Conservation (phyloP, 2,888 invertebrate species). For the Trilocha varians region DNA sequence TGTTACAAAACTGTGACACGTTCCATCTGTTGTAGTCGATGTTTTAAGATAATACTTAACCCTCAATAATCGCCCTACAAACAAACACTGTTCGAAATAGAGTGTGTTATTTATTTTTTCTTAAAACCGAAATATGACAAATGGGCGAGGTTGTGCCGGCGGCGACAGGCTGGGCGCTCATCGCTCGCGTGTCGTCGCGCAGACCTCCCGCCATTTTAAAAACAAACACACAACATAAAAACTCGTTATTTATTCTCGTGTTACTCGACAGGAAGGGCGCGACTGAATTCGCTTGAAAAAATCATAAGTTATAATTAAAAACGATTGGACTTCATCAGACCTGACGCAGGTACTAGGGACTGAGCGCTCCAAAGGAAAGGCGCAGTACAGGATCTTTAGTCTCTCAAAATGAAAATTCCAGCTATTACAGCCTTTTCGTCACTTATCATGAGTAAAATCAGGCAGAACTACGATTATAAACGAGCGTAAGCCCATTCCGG, state of each 20-base stretch:
- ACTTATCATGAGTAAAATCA: conserved; percentile 43
- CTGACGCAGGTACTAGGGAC: conserved; percentile 4
- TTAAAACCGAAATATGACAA: conserved; percentile 68
- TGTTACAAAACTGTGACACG: conserved; percentile 38
- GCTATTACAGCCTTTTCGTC: not conserved
- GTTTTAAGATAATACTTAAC: conserved; percentile 58
- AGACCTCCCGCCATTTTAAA: conserved; percentile 74
- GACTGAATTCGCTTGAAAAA: conserved; percentile 67
- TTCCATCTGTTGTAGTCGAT: conserved; percentile 47
- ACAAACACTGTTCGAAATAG: conserved; percentile 64
- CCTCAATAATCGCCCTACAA: conserved; percentile 62
- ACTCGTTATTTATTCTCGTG: conserved; percentile 70
- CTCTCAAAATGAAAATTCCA: not conserved
- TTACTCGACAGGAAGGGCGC: conserved; percentile 66
- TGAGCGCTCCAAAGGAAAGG: too few species aligned
- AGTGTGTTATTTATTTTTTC: conserved; percentile 68
- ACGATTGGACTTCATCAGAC: conserved; percentile 32
- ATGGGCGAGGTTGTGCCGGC: conserved; percentile 52
- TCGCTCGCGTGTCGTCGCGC: conserved; percentile 70
- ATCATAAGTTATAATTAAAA: conserved; percentile 71
- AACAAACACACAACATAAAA: conserved; percentile 71
- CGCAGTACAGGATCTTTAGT: too few species aligned
- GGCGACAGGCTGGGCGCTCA: conserved; percentile 32
- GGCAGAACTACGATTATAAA: conserved; percentile 38
- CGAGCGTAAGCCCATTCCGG: conserved; percentile 48